These are phyloP conservation scores for Athene cunicularia DNA, from an alignment of 2,113 vertebrate species.

Conservation along the genomic window DNA sequence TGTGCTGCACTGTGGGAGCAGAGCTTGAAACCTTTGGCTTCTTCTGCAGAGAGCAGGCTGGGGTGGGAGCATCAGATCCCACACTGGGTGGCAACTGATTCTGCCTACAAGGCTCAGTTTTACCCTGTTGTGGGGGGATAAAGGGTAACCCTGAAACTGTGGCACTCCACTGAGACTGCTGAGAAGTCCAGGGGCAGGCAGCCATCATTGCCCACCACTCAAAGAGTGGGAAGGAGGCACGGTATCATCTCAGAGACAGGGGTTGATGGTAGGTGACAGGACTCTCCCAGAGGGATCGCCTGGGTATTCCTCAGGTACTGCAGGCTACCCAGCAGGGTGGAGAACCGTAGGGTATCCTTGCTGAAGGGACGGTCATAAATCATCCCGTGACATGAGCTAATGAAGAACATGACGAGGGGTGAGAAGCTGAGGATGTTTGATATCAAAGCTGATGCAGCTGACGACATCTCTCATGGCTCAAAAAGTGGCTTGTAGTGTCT, in stretches of 20 bases:
- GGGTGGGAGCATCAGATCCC: not conserved
- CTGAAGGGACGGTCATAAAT: not conserved
- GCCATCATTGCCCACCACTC: accelerated
- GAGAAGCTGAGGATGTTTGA: not conserved
- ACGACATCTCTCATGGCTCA: accelerated
- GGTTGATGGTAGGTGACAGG: not conserved
- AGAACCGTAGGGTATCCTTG: not conserved
- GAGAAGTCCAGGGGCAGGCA: not conserved
- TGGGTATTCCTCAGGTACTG: not conserved
- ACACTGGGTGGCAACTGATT: not conserved
- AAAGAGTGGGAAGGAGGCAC: not conserved
- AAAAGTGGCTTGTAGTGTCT: not conserved
- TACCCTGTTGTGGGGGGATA: not conserved
- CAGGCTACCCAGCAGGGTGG: accelerated
- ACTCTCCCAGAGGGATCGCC: not conserved
- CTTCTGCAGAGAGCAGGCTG: not conserved
- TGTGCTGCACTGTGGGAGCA: not conserved
- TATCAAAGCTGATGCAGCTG: not conserved
- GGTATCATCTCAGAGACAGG: accelerated
- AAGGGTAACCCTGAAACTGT: not conserved
- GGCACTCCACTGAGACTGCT: not conserved
- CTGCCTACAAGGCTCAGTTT: accelerated
- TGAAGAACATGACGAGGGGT: not conserved
- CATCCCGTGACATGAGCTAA: not conserved
- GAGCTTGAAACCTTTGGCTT: not conserved